Conservation (phyloP, 2,888 invertebrate species). For the Calephelis perditalis region DNA sequence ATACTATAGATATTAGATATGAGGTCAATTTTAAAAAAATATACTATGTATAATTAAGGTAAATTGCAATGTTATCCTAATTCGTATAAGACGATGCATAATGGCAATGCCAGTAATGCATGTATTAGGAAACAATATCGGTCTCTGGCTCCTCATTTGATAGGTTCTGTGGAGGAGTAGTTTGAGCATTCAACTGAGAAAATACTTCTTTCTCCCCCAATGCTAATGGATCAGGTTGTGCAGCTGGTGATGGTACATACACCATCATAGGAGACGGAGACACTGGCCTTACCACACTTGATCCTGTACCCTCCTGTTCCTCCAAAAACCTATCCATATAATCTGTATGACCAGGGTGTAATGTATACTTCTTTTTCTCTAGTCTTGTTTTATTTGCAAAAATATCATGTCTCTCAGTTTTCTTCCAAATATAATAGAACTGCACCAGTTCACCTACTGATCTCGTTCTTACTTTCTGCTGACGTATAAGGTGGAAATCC, state of each 20-base stretch:
- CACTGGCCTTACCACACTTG: constrained; percentile 71
- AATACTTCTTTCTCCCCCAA: constrained; percentile 72
- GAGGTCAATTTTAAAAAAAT: constrained; percentile 24
- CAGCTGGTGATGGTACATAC: constrained; percentile 56
- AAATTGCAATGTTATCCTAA: constrained; percentile 6
- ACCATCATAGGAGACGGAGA: constrained; percentile 83
- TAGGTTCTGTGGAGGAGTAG: constrained; percentile 53
- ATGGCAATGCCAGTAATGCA: constrained; percentile 46
- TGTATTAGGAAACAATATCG: constrained; percentile 65
- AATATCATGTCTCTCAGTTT: constrained; percentile 97
- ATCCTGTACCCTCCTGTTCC: constrained; percentile 88
- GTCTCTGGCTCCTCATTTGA: constrained; percentile 67
- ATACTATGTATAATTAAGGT: constrained; percentile 16
- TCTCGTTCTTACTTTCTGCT: constrained; percentile 94
- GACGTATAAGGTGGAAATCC: constrained; percentile 96
- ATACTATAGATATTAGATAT: constrained; percentile 33
- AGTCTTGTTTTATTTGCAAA: constrained; percentile 91
- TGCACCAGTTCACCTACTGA: constrained; percentile 98
- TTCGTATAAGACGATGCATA: constrained; percentile 9
- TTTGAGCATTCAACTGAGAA: constrained; percentile 62
- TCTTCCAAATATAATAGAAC: constrained; percentile 98
- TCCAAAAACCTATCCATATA: constrained; percentile 96
- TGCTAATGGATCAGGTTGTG: constrained; percentile 66
- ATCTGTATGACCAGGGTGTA: constrained; percentile 95
- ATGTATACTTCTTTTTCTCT: constrained; percentile 94